Percentiles rank a stretch among this genome's conserved stretches.
These are phyloP conservation scores for Acromyrmex charruanus DNA, from an alignment of 1,140 invertebrate genomes.

Conservation along the genomic window DNA sequence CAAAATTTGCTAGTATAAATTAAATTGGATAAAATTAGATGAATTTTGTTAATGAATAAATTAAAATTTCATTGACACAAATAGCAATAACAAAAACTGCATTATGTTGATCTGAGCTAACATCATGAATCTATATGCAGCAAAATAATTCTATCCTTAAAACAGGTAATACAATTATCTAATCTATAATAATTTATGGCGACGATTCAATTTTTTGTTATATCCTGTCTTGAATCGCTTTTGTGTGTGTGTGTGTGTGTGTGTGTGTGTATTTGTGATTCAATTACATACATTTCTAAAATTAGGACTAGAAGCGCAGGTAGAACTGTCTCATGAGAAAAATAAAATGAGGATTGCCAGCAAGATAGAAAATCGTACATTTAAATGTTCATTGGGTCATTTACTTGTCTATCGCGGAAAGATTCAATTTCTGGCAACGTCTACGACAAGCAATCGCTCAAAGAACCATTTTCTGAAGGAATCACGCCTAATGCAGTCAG, in stretches of 20 bases:
- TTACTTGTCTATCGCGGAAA: conserved; percentile 61
- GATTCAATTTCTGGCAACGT: conserved; percentile 50
- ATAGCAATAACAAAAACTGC: background rate
- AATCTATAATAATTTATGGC: background rate
- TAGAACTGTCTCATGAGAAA: background rate
- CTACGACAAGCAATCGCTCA: conserved; percentile 36
- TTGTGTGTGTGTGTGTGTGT: too few relatives aligned
- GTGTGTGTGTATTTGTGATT: background rate
- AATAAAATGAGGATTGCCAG: background rate
- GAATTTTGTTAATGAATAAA: background rate
- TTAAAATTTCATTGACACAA: background rate
- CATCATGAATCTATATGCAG: background rate
- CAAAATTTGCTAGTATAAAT: background rate
- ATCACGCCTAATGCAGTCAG: conserved; percentile 46
- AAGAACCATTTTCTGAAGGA: conserved; percentile 34
- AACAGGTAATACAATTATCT: background rate
- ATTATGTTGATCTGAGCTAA: background rate
- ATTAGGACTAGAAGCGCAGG: background rate
- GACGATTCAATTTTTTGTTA: background rate
- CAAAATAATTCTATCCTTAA: background rate
- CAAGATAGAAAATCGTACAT: background rate
- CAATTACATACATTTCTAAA: conserved; percentile 11
- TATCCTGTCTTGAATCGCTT: background rate
- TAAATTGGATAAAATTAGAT: background rate
- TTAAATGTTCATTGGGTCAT: conserved; percentile 68